Conservation (phyloP, 2,113 vertebrate genomes). For the Ascaphus truei region DNA sequence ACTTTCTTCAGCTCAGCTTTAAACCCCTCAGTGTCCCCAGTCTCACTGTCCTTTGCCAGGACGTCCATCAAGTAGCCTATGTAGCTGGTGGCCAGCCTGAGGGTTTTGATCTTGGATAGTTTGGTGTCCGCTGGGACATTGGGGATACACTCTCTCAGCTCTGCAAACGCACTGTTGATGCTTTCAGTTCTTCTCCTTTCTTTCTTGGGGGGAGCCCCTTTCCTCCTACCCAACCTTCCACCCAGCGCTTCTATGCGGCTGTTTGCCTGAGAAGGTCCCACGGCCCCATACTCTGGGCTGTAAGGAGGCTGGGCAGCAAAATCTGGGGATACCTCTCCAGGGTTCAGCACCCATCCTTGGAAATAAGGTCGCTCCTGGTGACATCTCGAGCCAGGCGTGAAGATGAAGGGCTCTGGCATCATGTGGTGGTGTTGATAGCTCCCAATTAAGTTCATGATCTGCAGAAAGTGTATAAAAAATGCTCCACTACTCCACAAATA, state of each 20-base stretch:
- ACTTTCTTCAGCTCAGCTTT: constrained; percentile 90
- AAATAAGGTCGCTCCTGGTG: constrained; percentile 81
- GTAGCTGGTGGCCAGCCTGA: constrained; percentile 83
- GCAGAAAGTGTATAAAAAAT: neutral
- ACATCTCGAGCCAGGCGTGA: constrained; percentile 73
- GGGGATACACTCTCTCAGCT: constrained; percentile 82
- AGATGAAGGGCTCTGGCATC: constrained; percentile 86
- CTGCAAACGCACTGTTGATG: constrained; percentile 85
- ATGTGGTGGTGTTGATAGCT: constrained; percentile 74
- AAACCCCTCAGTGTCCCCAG: constrained; percentile 83
- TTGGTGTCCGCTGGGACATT: constrained; percentile 86
- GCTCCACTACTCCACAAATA: neutral
- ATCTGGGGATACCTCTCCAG: constrained; percentile 71
- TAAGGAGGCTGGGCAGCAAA: constrained; percentile 68
- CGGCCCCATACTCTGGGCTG: constrained; percentile 46
- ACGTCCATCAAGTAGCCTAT: constrained; percentile 89
- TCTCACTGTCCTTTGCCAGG: constrained; percentile 80
- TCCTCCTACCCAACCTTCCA: constrained; percentile 71
- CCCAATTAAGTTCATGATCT: constrained; percentile 88
- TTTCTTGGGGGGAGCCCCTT: constrained; percentile 79
- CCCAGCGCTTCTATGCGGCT: constrained; percentile 70
- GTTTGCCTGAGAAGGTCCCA: constrained; percentile 57
- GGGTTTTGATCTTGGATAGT: constrained; percentile 84
- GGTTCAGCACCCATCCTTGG: constrained; percentile 85
- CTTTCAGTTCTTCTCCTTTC: constrained; percentile 86